These are phyloP conservation scores for Chrysocyon brachyurus DNA, from an alignment of 2,797 vertebrate species.

Conservation along the genomic window DNA sequence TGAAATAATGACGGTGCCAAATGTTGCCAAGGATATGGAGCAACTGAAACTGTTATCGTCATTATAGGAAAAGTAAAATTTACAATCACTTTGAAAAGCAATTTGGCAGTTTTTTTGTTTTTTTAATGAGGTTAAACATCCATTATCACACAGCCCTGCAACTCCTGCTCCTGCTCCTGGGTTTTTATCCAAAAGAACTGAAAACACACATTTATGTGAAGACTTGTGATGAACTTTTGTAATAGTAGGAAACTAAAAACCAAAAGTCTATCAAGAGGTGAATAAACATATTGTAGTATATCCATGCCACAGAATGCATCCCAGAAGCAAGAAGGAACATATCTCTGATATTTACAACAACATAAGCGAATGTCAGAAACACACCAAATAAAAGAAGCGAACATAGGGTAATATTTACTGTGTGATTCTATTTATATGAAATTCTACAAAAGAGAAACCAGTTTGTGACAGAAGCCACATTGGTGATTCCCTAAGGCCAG, in stretches of 20 bases:
- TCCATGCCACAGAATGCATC: not conserved
- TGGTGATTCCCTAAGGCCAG: not conserved
- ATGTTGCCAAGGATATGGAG: not conserved
- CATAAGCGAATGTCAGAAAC: not conserved
- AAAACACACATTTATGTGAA: not conserved
- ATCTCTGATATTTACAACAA: not conserved
- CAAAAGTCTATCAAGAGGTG: not conserved
- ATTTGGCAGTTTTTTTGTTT: not conserved
- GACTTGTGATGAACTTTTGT: not conserved
- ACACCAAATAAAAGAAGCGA: not conserved
- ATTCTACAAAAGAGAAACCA: not conserved
- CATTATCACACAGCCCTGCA: not conserved
- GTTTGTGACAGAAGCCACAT: not conserved
- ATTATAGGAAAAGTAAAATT: not conserved
- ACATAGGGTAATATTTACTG: not conserved
- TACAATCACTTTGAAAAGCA: not conserved
- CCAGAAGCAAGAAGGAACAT: not conserved
- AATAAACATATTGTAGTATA: not conserved
- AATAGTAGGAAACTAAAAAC: not conserved
- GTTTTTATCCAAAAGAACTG: slow-evolving; percentile 43
- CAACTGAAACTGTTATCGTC: not conserved
- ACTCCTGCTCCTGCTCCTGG: not conserved
- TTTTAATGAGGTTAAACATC: not conserved
- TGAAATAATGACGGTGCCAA: not conserved
- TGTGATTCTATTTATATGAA: not conserved